Conservation (phyloP, 2,113 vertebrate species). For the Sorex fumeus region DNA sequence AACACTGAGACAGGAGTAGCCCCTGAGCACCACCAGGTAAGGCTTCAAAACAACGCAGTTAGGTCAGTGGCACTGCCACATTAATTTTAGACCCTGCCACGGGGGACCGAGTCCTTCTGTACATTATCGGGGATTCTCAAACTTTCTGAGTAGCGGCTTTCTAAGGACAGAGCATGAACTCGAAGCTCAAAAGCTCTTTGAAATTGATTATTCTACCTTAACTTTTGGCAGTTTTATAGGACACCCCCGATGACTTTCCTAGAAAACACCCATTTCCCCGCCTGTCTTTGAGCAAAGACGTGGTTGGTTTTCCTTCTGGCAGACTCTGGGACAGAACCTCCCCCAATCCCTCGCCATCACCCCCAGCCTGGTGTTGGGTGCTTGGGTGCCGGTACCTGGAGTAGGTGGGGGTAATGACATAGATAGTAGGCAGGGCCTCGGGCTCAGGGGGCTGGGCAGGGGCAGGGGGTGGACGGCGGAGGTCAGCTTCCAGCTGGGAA, state of each 20-base stretch:
- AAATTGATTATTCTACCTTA: background rate
- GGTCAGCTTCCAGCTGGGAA: slow-evolving; percentile 90
- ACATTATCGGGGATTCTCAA: background rate
- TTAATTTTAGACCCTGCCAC: slow-evolving; percentile 17
- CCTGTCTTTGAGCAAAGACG: background rate
- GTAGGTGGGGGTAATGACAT: slow-evolving; percentile 95
- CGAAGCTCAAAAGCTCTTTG: slow-evolving; percentile 40
- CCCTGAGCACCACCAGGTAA: too few relatives aligned
- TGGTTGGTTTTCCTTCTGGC: background rate
- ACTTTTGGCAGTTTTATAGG: background rate
- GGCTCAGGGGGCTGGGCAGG: slow-evolving; percentile 86
- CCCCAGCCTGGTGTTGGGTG: background rate
- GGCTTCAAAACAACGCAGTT: too few relatives aligned
- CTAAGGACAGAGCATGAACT: slow-evolving; percentile 17
- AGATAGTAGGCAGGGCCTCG: slow-evolving; percentile 89
- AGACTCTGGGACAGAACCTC: slow-evolving; percentile 28
- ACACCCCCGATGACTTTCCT: background rate
- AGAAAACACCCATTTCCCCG: background rate
- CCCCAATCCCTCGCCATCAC: background rate
- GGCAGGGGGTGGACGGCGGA: slow-evolving; percentile 89
- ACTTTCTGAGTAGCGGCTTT: background rate
- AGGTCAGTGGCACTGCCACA: background rate
- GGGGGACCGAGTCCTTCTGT: background rate
- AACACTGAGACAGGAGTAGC: too few relatives aligned
- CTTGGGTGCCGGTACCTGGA: slow-evolving; percentile 88